Base-by-base conservation (phyloP, 1,140 invertebrate species). In the Grapholita molesta region DNA sequence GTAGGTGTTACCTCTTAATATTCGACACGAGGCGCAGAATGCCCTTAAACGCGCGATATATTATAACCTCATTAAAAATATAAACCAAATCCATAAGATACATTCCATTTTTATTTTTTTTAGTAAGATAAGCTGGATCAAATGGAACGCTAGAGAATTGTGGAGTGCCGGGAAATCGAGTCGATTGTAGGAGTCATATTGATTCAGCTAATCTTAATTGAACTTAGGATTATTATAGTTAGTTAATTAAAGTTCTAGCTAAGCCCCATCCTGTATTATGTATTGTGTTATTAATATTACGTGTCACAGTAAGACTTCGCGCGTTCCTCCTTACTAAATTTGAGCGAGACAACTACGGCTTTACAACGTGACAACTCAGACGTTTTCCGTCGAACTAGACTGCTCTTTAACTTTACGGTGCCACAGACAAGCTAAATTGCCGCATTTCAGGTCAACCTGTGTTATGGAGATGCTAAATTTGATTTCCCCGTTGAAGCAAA, bases 261-360 rank as follows among this genome's bases (percentile, higher is more conserved):
- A 61, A 61, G 55, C 55, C 55, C 55, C 55, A 61, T 61, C 55
- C 55, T 61, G 55, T 61, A 61, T 61, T 15, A n/a, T 57, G 12
- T 61, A 28, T 3, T 48, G n/a, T 48, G 21, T 48, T 48, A 7
- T 48, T 48, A 21, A 28, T 28, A 9, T 15, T 18, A 55, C 6
- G n/a, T 48, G 55, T 61, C 55, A 61, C 55, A 28, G 55, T 28
- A 61, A 61, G 55, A 61, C 24, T 61, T 61, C 2, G 18, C 42
- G 18, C 42, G 3, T 21, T 48, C 1, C 1, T 21, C 15, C 42
- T 48, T 48, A 48, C 18, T 21, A 7, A 15, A 48, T 21, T 38
- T 48, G 42, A 48, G 42, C 42, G 42, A 48, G 42, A 48, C 6
- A 48, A 48, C 9, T 21, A 48, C 42, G n/a, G n/a, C n/a, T n/a